phyloP scores from a whole-genome alignment of 64 coral and sea anemone genomes.

The Hydrozoanthus tunicans region DNA sequence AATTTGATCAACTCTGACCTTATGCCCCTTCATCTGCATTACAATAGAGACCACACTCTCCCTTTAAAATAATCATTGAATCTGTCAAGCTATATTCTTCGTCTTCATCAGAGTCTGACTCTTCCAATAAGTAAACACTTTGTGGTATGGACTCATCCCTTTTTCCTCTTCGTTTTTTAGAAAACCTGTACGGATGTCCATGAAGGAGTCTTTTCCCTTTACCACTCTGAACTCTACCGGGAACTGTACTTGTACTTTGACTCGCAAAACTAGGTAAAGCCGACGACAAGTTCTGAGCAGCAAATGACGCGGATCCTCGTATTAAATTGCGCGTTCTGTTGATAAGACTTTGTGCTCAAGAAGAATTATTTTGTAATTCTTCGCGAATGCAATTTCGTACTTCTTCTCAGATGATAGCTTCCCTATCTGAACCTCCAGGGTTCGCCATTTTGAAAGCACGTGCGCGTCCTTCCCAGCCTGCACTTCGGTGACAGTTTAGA shows the following conservation, averaged over 20 bases:
- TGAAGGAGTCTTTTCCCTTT: conserved; percentile 50
- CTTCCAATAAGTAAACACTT: conserved; percentile 56
- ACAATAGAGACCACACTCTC: conserved; percentile 46
- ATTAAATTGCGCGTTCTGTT: conserved; percentile 57
- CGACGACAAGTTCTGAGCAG: conserved; percentile 46
- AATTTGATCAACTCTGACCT: conserved; percentile 26
- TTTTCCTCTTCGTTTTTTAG: conserved; percentile 46
- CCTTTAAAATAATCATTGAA: conserved; percentile 61
- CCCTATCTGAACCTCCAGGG: no score
- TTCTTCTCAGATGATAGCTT: background rate
- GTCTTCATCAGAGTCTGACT: conserved; percentile 53
- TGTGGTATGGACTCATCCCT: conserved; percentile 46
- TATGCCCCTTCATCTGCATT: conserved; percentile 51
- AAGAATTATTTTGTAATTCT: conserved; percentile 33
- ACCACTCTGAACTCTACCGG: conserved; percentile 33
- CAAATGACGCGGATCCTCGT: conserved; percentile 44
- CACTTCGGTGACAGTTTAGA: no score
- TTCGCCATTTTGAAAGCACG: no score
- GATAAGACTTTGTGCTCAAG: conserved; percentile 38
- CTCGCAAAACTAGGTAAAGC: conserved; percentile 12
- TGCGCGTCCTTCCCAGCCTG: no score
- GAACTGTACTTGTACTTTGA: background rate
- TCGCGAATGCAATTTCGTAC: conserved; percentile 58
- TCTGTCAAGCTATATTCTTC: conserved; percentile 54
- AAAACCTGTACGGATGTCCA: conserved; percentile 55